Evolutionary conservation across 2,113 vertebrate species (phyloP).

Genomic region (Aleadryas rufinucha): DNA sequence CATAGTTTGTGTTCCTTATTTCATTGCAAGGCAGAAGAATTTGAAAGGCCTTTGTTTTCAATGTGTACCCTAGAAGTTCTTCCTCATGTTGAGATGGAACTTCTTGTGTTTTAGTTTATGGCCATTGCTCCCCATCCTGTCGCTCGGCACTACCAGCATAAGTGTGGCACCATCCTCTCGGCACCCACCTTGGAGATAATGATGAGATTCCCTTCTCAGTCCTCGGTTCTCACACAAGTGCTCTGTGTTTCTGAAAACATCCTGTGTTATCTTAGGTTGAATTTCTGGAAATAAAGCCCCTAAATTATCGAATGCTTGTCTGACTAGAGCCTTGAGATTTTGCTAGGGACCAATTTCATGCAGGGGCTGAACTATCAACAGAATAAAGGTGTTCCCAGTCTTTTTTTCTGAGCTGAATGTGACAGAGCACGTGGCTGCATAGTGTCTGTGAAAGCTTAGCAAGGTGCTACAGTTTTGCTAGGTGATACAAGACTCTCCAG

Average conservation of each 20-base stretch:
- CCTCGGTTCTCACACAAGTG: background rate
- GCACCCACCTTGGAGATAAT: background rate
- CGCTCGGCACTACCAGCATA: accelerated
- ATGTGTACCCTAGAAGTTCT: background rate
- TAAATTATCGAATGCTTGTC: background rate
- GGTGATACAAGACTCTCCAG: background rate
- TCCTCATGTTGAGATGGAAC: background rate
- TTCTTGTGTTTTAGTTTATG: background rate
- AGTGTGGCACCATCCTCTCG: background rate
- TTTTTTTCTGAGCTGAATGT: background rate
- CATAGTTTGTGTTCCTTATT: background rate
- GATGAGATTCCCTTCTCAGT: background rate
- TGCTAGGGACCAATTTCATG: background rate
- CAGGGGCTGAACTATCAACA: background rate
- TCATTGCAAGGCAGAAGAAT: background rate
- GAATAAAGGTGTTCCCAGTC: background rate
- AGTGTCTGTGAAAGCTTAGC: background rate
- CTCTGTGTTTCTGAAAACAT: background rate
- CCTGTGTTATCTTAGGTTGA: background rate
- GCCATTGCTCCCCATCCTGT: background rate
- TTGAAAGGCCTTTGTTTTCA: background rate
- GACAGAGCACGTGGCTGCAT: accelerated
- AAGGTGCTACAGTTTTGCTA: background rate
- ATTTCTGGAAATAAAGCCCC: background rate
- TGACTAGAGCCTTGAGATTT: background rate